Conservation (phyloP, 37 sponge, comb jelly and placozoan genomes). For the Spongilla lacustris region DNA sequence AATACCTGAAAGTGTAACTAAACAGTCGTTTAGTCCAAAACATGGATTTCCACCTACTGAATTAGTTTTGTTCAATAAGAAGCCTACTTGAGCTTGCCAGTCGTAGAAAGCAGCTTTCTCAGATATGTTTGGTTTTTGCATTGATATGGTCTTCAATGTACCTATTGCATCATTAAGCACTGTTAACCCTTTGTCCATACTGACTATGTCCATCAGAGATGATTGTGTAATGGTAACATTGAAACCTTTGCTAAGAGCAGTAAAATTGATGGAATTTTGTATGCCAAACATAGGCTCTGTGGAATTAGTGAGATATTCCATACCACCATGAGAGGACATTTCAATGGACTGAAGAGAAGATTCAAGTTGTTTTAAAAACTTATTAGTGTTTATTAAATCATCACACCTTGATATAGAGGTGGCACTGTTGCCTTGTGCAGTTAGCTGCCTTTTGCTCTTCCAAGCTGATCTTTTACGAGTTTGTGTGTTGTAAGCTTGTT, state of each 20-base stretch:
- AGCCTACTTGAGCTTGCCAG: slow-evolving; percentile 38
- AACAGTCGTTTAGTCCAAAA: slow-evolving; percentile 36
- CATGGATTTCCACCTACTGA: slow-evolving; percentile 23
- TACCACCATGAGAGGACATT: not conserved
- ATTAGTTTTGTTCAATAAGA: not conserved
- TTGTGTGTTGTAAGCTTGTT: not conserved
- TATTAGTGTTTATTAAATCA: not conserved
- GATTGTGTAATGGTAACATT: not conserved
- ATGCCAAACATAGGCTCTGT: not conserved
- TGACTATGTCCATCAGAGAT: not conserved
- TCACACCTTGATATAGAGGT: slow-evolving; percentile 10
- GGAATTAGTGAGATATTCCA: not conserved
- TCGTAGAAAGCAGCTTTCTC: slow-evolving; percentile 12
- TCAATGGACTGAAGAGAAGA: not conserved
- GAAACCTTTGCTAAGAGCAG: slow-evolving; percentile 3
- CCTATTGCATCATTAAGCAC: not conserved
- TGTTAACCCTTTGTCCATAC: not conserved
- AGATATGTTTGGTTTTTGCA: not conserved
- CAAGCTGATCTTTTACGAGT: not conserved
- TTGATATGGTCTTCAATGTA: not conserved
- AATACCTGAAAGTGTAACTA: not conserved
- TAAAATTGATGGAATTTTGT: not conserved
- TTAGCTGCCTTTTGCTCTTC: not conserved
- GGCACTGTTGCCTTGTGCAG: not conserved
- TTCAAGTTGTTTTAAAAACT: slow-evolving; percentile 8